Evolutionary conservation across 2,113 vertebrate genomes (phyloP).

Genomic region (Arenaria interpres): DNA sequence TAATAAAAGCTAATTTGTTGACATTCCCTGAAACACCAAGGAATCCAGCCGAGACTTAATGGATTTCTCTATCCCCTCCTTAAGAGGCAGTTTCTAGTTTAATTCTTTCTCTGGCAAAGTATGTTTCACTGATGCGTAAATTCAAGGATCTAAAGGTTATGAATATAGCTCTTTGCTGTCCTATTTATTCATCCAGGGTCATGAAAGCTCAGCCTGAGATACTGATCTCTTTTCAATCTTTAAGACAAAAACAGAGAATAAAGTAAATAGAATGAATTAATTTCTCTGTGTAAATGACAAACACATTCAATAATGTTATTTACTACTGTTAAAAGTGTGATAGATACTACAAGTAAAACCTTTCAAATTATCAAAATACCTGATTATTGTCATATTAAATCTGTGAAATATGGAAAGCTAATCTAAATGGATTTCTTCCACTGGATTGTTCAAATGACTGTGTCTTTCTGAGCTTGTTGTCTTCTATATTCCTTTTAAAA

Average conservation of each 20-base stretch:
- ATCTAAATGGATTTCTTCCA: background rate
- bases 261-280: background rate
- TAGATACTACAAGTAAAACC: background rate
- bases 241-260: background rate
- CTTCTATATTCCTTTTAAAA: background rate
- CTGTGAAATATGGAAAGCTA: background rate
- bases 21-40: conserved; percentile 31
- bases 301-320: background rate
- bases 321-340: background rate
- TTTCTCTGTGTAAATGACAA: background rate
- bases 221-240: background rate
- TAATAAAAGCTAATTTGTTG: conserved; percentile 48
- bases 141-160: conserved; percentile 31
- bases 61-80: conserved; percentile 13
- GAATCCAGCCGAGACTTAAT: conserved; percentile 7
- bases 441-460: background rate
- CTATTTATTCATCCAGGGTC: conserved; percentile 31
- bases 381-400: background rate
- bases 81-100: conserved; percentile 38
- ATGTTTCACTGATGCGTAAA: background rate
- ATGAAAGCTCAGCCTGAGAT: background rate
- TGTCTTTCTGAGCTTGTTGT: background rate
- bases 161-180: background rate
- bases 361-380: background rate
- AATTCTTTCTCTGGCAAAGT: conserved; percentile 19